Conservation (phyloP, 2,113 vertebrate genomes). For the Gallinago media region DNA sequence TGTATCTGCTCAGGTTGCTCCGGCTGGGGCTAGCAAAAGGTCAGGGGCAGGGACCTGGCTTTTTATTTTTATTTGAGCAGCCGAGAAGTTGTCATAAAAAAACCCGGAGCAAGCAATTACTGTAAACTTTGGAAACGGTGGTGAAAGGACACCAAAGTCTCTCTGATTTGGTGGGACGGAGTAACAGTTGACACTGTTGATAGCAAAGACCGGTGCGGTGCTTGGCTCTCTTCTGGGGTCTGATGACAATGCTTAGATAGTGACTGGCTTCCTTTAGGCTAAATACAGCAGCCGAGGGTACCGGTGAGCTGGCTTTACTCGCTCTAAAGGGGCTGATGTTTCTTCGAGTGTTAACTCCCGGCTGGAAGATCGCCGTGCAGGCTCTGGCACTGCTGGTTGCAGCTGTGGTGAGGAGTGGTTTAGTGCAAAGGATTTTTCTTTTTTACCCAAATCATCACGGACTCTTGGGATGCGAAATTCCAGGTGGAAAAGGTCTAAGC, state of each 20-base stretch:
- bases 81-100: background rate
- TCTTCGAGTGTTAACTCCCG: background rate
- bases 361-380: background rate
- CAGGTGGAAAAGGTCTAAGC: background rate
- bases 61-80: background rate
- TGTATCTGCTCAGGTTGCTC: background rate
- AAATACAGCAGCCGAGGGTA: background rate
- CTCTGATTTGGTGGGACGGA: background rate
- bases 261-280: background rate
- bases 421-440: slow-evolving; percentile 4
- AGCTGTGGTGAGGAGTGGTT: background rate
- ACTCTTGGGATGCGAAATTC: background rate
- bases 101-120: background rate
- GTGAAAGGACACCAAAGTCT: background rate
- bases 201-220: background rate
- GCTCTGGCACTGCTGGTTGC: background rate
- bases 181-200: background rate
- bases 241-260: background rate
- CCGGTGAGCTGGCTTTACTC: background rate
- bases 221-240: background rate
- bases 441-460: background rate
- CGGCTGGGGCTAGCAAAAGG: background rate
- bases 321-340: background rate
- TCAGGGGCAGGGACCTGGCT: background rate
- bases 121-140: background rate